Conservation (phyloP, 2,888 invertebrate species). For the Conus canariensis region DNA sequence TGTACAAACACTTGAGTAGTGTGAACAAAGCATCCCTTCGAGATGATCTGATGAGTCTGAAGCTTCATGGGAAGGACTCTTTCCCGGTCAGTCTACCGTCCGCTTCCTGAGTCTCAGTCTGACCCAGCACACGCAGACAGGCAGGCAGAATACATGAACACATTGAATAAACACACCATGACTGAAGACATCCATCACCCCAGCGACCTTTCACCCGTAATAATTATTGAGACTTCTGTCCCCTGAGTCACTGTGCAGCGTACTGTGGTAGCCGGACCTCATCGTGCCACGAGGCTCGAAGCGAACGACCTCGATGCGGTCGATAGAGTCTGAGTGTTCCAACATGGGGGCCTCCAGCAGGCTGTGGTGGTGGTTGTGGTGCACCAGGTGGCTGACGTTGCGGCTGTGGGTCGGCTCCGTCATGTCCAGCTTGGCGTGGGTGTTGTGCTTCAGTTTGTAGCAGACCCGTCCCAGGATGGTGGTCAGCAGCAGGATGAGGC, state of each 20-base stretch:
- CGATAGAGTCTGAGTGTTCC: conserved; percentile 69
- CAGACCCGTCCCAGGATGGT: conserved; percentile 68
- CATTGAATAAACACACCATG: not conserved
- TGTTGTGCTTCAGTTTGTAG: conserved; percentile 63
- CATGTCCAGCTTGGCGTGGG: conserved; percentile 67
- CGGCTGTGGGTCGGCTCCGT: conserved; percentile 69
- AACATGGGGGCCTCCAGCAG: conserved; percentile 64
- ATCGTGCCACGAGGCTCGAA: conserved; percentile 68
- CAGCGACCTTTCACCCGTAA: conserved; percentile 55
- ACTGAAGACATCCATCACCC: not conserved
- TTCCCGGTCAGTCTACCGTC: no score
- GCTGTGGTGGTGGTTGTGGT: conserved; percentile 43
- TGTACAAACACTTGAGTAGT: no score
- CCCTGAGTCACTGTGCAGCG: conserved; percentile 63
- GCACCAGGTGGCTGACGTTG: conserved; percentile 42
- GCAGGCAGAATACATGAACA: not conserved
- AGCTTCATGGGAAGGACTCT: no score
- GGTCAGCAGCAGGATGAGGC: conserved; percentile 67
- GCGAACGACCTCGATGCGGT: conserved; percentile 72
- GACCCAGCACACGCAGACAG: not conserved
- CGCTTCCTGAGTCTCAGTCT: no score
- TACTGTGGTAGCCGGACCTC: conserved; percentile 55
- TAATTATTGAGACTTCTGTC: conserved; percentile 65
- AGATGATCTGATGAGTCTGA: no score
- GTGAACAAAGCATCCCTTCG: no score